Percentiles rank a stretch among this genome's conserved stretches.
Conservation (phyloP, 2,888 invertebrate species). For the Brachyopa scutellaris region DNA sequence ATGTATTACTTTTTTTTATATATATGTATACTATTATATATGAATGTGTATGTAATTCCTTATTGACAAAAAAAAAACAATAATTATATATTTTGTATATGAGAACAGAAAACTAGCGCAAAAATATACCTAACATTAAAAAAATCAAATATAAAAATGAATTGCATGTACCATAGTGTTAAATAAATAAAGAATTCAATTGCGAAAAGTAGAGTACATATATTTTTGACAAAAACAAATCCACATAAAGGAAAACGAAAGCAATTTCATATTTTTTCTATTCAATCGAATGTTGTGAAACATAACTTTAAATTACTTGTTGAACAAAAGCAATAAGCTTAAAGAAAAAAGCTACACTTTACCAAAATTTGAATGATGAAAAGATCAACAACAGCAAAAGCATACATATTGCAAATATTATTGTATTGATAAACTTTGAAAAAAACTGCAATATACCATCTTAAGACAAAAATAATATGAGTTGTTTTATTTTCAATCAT, state of each 20-base stretch:
- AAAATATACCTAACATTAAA: slow-evolving; percentile 17
- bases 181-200: slow-evolving; percentile 46
- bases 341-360: slow-evolving; percentile 55
- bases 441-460: slow-evolving; percentile 67
- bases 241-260: slow-evolving; percentile 31
- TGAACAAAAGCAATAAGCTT: slow-evolving; percentile 44
- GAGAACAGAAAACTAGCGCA: slow-evolving; percentile 51
- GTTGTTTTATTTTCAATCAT: slow-evolving; percentile 61
- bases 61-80: slow-evolving; percentile 43
- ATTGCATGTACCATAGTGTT: slow-evolving; percentile 67
- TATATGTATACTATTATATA: slow-evolving; percentile 39
- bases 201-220: slow-evolving; percentile 55
- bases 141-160: slow-evolving; percentile 36
- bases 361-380: slow-evolving; percentile 56
- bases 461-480: slow-evolving; percentile 63
- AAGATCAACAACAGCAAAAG: slow-evolving; percentile 53
- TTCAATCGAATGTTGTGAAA: slow-evolving; percentile 55
- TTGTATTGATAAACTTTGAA: slow-evolving; percentile 59
- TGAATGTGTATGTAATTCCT: slow-evolving; percentile 48
- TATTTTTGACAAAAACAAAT: slow-evolving; percentile 56
- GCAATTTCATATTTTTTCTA: slow-evolving; percentile 68
- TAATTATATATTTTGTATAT: slow-evolving; percentile 61
- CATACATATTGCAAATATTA: slow-evolving; percentile 58
- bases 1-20: slow-evolving; percentile 68
- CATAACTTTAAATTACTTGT: slow-evolving; percentile 10